Base-by-base conservation (phyloP, 2,797 vertebrate species). In the Myotis pilosus region DNA sequence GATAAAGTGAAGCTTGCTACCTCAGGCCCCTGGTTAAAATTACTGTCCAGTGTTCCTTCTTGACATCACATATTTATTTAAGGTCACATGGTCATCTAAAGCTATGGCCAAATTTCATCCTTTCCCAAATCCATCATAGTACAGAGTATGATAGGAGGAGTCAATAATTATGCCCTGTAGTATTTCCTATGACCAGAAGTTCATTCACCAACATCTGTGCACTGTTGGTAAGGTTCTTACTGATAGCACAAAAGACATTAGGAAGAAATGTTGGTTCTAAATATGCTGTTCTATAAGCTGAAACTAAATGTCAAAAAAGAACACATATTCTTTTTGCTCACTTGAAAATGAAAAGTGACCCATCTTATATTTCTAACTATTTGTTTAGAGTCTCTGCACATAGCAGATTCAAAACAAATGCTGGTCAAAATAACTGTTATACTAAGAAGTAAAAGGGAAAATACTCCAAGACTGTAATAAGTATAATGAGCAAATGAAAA, bases 231-330 rank as follows among this genome's bases (percentile, higher is more conserved):
- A 90, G 30, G 69, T 96, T 93, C 49, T 98, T 97, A 97, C 98
- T 98, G 98, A 98, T 98, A 98, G 91, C 41, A 74, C 92, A 93
- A 85, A 97, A 97, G 96, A 98, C 97, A 94, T 97, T 94, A 89
- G 93, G 86, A 96, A 36, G 13, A 92, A 95, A 15, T 92, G 75
- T 69, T 89, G 53, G 93, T 89, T 91, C 51, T 95, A 62, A 98
- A 96, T 92, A 94, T 97, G 91, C 96, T 97, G 85, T 96, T 97
- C 66, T 79, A 4, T 81, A 97, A 97, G 57, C 74, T 44, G 30
- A 51, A 86, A 44, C 22, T 55, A 92, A 83, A 47, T 79, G 66
- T 82, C 15, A 55, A 10, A 75, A 68, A 76, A 66, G 41, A 6
- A 20, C 79, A 94, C 17, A 41, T 12, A 30, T 64, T 90, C 13